Evolutionary conservation across 2,797 vertebrate genomes (phyloP), one percentile per base, ranked within the genome.

Genomic region (Sebastes vulpes): DNA sequence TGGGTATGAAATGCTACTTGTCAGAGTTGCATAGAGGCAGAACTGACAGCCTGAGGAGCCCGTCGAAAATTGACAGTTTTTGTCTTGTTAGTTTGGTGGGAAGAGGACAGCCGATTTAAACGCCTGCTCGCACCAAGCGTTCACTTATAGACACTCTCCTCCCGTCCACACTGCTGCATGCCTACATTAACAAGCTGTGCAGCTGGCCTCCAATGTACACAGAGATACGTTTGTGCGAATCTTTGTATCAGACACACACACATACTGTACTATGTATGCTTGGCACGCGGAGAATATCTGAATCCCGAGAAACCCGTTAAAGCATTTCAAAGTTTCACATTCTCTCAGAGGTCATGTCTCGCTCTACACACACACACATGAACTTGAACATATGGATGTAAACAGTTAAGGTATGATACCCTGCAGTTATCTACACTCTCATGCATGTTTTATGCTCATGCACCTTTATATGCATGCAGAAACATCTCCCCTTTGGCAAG

Each of bases 11-110:
- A 74, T 29, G 21, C 26, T 50, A 6, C 73, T 53, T 73, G 65
- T 85, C 80, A 83, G 64, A 80, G 57, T 57, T 50, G 61, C 69
- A 60, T 1, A 25, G 73, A 85, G 58, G 78, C 86, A 88, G 73
- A 87, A 88, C 86, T 77, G 88, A 89, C 80, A 85, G 79, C 31
- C 57, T 60, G 53, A 60, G 52, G 63, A 81, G 60, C 61, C 28
- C 8, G 14, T 82, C 77, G 68, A 52, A 65, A 75, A 69, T 72
- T 68, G 82, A 80, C 84, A 79, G 82, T 75, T 77, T 81, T 50
- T 48, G 66, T 80, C 84, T 90, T 79, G 84, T 82, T 82, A 75
- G 66, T 32, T 11, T 11, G 60, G 57, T 0, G 58, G 53, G 35
- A 16, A 65, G 65, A 59, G 48, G 70, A 71, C 66, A 31, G 79